phyloP scores from a whole-genome alignment of 2,888 invertebrate species.

The Eupeodes latifasciatus region DNA sequence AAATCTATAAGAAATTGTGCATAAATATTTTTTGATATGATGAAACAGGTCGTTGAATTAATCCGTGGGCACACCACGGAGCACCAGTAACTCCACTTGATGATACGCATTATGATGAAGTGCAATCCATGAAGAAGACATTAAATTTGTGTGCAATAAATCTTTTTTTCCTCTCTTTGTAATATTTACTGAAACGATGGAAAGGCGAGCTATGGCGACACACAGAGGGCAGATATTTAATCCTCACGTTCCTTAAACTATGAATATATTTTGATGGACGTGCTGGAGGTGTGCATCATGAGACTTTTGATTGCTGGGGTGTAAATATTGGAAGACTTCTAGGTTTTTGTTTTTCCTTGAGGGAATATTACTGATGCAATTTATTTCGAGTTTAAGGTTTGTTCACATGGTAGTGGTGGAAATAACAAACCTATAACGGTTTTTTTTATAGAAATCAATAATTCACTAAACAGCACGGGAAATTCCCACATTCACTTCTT shows the following conservation, averaged over 20 bases:
- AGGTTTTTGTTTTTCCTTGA: background rate
- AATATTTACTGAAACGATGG: background rate
- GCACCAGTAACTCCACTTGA: conserved; percentile 17
- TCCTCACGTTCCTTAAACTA: conserved; percentile 22
- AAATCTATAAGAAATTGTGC: background rate
- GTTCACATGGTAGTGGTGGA: background rate
- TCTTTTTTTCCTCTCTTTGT: conserved; percentile 17
- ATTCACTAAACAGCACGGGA: no score
- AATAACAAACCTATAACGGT: no score
- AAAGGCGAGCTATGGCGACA: background rate
- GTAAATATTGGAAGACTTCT: background rate
- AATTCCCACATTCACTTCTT: no score
- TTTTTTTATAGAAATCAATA: no score
- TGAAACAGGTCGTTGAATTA: conserved; percentile 33
- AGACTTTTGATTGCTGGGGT: background rate
- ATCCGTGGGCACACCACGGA: conserved; percentile 30
- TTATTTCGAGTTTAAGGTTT: background rate
- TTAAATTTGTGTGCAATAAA: conserved; percentile 61
- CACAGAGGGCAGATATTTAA: background rate
- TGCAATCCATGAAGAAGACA: conserved; percentile 67
- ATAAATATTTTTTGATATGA: background rate
- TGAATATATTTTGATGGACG: conserved; percentile 38
- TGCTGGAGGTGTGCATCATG: conserved; percentile 16
- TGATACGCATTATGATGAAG: conserved; percentile 57
- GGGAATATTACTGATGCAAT: background rate